phyloP scores from a whole-genome alignment of 2,113 vertebrate genomes.

The Natator depressus region DNA sequence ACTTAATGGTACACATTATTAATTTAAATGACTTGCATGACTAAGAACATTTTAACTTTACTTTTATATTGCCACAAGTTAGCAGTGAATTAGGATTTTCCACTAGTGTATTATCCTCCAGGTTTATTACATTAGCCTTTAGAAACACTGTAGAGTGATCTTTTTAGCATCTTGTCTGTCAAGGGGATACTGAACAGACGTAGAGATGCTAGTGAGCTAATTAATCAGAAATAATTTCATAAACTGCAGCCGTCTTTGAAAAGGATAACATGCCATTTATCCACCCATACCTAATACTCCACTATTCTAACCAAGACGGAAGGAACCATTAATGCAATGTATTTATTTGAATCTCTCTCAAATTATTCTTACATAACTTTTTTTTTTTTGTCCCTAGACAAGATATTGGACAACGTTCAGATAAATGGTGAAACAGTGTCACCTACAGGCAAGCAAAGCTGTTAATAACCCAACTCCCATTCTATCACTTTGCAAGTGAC shows the following conservation, averaged over 20 bases:
- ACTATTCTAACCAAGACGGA: background rate
- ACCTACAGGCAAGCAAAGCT: conserved; percentile 78
- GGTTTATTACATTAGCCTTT: conserved; percentile 46
- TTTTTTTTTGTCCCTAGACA: conserved; percentile 72
- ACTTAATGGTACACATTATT: conserved; percentile 26
- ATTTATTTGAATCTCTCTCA: conserved; percentile 2
- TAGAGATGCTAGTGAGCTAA: background rate
- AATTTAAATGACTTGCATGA: conserved; percentile 41
- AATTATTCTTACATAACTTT: conserved; percentile 32
- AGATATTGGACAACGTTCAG: conserved; percentile 44
- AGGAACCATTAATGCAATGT: background rate
- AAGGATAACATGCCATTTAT: background rate
- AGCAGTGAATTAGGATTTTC: conserved; percentile 31
- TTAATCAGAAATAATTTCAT: conserved; percentile 51
- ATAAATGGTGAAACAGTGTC: conserved; percentile 81
- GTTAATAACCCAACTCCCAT: background rate
- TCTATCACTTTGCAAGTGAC: background rate
- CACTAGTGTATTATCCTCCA: background rate
- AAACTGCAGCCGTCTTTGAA: conserved; percentile 19
- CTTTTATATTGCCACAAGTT: conserved; percentile 7
- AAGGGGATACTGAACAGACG: conserved; percentile 24
- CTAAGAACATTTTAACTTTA: conserved; percentile 39
- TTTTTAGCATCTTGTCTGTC: conserved; percentile 30
- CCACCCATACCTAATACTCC: background rate
- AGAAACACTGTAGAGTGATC: conserved; percentile 39